Evolutionary conservation across 2,888 invertebrate species (phyloP), one percentile per base, ranked within the genome.

Genomic region (Tipula helvola): DNA sequence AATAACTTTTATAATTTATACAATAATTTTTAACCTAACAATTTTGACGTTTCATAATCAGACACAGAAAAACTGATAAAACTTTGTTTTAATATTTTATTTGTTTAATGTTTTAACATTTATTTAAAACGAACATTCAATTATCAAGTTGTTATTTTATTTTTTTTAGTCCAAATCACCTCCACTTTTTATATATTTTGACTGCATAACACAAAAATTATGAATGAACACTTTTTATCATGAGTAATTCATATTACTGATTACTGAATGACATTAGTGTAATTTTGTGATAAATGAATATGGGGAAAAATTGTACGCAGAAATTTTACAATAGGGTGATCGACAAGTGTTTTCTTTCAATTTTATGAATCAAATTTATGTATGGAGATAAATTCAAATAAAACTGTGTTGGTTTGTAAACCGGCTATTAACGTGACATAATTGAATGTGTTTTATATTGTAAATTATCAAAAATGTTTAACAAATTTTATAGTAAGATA

Each of bases 21-120:
- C 28, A 28, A 28, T 28, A 71, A 71, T 71, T 71, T 71, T 71
- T 71, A 71, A 52, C 84, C 84, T 84, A 84, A 84, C 84, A 39
- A n/a, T 71, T 84, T 39, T 84, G 84, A 84, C 84, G 84, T 84
- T 84, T 84, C 3, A 84, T 39, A 84, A 84, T 39, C 71, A 71
- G 28, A 71, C 71, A 71, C 52, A 28, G 28, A 2, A 52, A 28
- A 71, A 71, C 28, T 57, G 52, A 3, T 57, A n/a, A n/a, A n/a
- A n/a, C n/a, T 18, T 18, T 10, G 28, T 10, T 71, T 12, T 28
- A 71, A 18, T 52, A 28, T 18, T 28, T 28, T 28, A 28, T 71
- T 52, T 52, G 16, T 16, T 2, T 39, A 7, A 7, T 16, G 52
- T 39, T 39, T 39, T 39, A 39, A 39, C n/a, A 52, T 28, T 57